Conservation (phyloP, 2,797 vertebrate species). For the Australoheros facetus region DNA sequence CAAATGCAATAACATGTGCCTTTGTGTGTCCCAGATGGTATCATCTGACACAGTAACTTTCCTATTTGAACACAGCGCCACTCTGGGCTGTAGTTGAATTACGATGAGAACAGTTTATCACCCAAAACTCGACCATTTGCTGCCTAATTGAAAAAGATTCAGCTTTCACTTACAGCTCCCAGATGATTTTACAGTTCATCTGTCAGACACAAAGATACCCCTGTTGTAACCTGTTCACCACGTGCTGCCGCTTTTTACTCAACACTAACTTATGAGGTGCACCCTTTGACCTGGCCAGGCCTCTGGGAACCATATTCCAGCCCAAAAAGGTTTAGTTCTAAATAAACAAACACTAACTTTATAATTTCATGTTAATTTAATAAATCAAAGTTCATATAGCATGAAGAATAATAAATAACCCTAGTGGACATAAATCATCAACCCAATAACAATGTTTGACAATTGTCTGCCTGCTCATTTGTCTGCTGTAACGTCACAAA, state of each 20-base stretch:
- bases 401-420: background rate
- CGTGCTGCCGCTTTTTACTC: slow-evolving; percentile 47
- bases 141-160: slow-evolving; percentile 66
- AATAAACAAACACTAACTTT: background rate
- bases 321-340: slow-evolving; percentile 4
- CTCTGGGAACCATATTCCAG: slow-evolving; percentile 9
- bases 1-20: slow-evolving; percentile 50
- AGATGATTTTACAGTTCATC: slow-evolving; percentile 62
- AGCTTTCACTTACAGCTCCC: slow-evolving; percentile 51
- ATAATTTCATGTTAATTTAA: background rate
- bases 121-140: slow-evolving; percentile 44
- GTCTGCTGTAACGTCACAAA: background rate
- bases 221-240: slow-evolving; percentile 47
- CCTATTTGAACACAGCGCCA: slow-evolving; percentile 26
- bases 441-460: background rate
- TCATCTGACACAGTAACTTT: slow-evolving; percentile 11
- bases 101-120: slow-evolving; percentile 54
- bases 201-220: slow-evolving; percentile 61
- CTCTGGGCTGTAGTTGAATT: slow-evolving; percentile 32
- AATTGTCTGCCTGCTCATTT: background rate
- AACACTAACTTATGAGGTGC: slow-evolving; percentile 23
- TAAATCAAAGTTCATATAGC: background rate
- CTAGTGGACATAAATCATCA: background rate
- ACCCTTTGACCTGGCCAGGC: slow-evolving; percentile 23
- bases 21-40: slow-evolving; percentile 55